Conservation (phyloP, 2,113 vertebrate species). For the Copsychus sechellarum region DNA sequence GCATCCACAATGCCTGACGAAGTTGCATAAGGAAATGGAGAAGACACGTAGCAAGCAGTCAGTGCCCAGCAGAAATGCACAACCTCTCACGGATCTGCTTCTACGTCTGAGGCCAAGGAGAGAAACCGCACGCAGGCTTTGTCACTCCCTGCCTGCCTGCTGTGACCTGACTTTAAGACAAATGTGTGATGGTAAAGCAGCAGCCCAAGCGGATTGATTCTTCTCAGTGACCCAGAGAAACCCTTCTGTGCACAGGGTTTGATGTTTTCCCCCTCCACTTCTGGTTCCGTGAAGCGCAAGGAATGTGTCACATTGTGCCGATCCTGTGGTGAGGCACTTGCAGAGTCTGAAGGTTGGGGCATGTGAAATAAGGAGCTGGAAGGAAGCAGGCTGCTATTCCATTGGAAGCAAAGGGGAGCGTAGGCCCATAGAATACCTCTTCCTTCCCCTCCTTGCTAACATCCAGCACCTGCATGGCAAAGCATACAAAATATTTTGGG, state of each 20-base stretch:
- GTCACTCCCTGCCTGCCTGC: neutral
- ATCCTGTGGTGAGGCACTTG: constrained; percentile 97
- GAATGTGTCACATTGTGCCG: constrained; percentile 75
- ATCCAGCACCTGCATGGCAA: constrained; percentile 85
- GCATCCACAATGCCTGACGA: neutral
- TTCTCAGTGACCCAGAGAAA: neutral
- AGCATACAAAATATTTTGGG: neutral
- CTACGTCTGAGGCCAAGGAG: neutral
- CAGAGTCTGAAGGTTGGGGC: constrained; percentile 93
- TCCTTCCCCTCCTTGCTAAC: constrained; percentile 93
- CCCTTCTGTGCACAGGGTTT: neutral
- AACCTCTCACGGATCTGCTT: neutral
- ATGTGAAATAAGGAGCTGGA: constrained; percentile 91
- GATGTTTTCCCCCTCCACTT: neutral
- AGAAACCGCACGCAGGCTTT: neutral
- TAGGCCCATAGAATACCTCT: constrained; percentile 95
- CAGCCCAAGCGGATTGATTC: neutral
- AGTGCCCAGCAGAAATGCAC: constrained; percentile 28
- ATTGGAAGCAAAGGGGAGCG: constrained; percentile 93
- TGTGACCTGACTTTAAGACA: constrained; percentile 44
- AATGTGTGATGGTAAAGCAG: constrained; percentile 54
- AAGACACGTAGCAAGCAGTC: neutral
- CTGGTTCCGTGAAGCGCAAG: neutral
- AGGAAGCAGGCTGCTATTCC: constrained; percentile 94
- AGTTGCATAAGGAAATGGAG: constrained; percentile 19